A percentile compares a stretch with the other conserved stretches of the same genome.
Evolutionary conservation across 2,888 invertebrate species (phyloP).

Genomic region (Diogma glabrata): DNA sequence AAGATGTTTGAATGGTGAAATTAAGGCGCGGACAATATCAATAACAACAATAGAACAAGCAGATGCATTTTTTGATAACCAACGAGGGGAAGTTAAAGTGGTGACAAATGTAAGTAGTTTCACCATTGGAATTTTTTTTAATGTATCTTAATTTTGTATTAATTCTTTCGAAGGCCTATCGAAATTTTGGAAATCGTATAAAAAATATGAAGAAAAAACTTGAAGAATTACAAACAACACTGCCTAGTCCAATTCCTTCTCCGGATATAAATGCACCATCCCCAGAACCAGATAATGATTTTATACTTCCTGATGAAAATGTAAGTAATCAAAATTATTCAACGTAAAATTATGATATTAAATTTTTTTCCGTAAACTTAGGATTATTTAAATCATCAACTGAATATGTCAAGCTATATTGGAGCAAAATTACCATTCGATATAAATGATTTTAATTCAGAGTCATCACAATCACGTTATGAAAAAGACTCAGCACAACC

Average conservation of each 20-base stretch:
- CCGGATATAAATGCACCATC: conserved; percentile 57
- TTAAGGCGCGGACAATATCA: conserved; percentile 66
- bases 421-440: conserved; percentile 51
- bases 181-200: conserved; percentile 82
- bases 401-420: conserved; percentile 40
- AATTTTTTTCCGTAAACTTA: neutral
- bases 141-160: conserved; percentile 2
- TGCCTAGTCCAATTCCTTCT: conserved; percentile 51
- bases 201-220: conserved; percentile 74
- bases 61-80: conserved; percentile 77
- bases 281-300: conserved; percentile 70
- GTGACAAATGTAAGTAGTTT: conserved; percentile 78
- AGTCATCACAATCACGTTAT: conserved; percentile 19
- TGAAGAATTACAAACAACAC: conserved; percentile 63
- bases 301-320: conserved; percentile 55
- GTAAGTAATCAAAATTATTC: conserved; percentile 10
- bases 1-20: conserved; percentile 67
- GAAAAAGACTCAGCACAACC: conserved; percentile 35
- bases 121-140: neutral
- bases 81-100: conserved; percentile 88
- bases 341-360: neutral
- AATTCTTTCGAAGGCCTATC: conserved; percentile 70
- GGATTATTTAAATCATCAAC: conserved; percentile 7
- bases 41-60: conserved; percentile 69
- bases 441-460: conserved; percentile 36